Evolutionary conservation across 2,797 vertebrate genomes (phyloP), one percentile per base, ranked within the genome.

Genomic region (Diceros bicornis): DNA sequence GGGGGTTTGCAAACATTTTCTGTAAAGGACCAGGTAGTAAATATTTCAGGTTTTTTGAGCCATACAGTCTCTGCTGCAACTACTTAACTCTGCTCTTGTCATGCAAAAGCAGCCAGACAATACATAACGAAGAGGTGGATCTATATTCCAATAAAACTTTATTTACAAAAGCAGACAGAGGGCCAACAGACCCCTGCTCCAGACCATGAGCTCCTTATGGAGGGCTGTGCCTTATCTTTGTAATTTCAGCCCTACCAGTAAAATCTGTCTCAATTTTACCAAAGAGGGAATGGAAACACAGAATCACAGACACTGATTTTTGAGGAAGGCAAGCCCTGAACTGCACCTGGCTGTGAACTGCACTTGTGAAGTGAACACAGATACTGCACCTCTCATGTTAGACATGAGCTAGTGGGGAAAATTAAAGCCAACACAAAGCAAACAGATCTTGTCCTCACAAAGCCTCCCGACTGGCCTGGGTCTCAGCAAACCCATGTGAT

Each of bases 361-460:
- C 92, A 89, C 62, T n/a, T 86, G 59, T 25, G 37, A 41, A 57
- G 7, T 55, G 64, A 86, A 57, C 69, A 25, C 12, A 50, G 62
- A 62, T 21, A 50, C 4, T 14, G 18, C 37, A 21, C 55, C 50
- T 75, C 59, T 85, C 57, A 79, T 8, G 62, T 61, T 11, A 25
- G 34, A 57, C 34, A 14, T 25, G 27, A 91, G 41, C 25, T 41
- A 37, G 21, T 2, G 68, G 44, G 44, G 47, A 66, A 92, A 55
- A 85, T 44, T 44, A 85, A 96, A 96, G 66, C 85, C 68, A 92
- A 85, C 61, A 9, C 66, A 59, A 52, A 69, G 74, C 91, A 59
- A 71, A 89, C 66, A 29, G 27, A 78, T 7, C 29, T 52, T 50
- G 52, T 81, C 68, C 82, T 77, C 78, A n/a, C 55, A 34, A 44